Conservation (phyloP, 2,888 invertebrate species). For the Andrena trimmerana region DNA sequence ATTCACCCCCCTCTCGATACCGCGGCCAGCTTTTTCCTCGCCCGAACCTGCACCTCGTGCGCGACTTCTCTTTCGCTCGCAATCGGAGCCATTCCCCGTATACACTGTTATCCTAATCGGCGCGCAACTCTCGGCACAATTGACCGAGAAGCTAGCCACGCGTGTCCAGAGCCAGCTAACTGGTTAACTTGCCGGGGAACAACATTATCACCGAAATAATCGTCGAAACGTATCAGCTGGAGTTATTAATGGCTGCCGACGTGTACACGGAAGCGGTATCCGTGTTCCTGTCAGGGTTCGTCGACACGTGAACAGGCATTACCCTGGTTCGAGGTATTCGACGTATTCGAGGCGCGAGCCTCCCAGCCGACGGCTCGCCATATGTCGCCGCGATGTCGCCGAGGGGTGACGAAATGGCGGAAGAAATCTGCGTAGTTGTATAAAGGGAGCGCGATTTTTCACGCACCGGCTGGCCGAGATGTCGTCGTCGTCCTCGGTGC, state of each 20-base stretch:
- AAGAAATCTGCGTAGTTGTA: constrained; percentile 61
- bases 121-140: not conserved
- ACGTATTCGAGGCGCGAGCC: constrained; percentile 27
- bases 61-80: not conserved
- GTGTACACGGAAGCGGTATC: constrained; percentile 23
- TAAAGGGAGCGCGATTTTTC: constrained; percentile 73
- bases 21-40: not conserved
- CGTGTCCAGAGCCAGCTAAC: not conserved
- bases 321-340: constrained; percentile 10
- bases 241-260: constrained; percentile 26
- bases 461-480: constrained; percentile 77
- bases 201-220: constrained; percentile 25
- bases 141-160: not conserved
- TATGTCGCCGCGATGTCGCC: constrained; percentile 28
- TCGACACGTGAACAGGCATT: constrained; percentile 11
- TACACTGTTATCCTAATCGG: not conserved
- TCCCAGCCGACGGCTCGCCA: constrained; percentile 7
- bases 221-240: constrained; percentile 34
- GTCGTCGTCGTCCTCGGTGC: constrained; percentile 61
- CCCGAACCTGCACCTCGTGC: not conserved
- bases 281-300: constrained; percentile 7
- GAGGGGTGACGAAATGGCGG: constrained; percentile 44
- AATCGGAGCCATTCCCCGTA: not conserved
- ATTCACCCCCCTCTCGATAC: constrained; percentile 11
- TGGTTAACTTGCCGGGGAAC: not conserved